phyloP scores from a whole-genome alignment of 2,797 vertebrate species.

The Myiotriccus ornatus region DNA sequence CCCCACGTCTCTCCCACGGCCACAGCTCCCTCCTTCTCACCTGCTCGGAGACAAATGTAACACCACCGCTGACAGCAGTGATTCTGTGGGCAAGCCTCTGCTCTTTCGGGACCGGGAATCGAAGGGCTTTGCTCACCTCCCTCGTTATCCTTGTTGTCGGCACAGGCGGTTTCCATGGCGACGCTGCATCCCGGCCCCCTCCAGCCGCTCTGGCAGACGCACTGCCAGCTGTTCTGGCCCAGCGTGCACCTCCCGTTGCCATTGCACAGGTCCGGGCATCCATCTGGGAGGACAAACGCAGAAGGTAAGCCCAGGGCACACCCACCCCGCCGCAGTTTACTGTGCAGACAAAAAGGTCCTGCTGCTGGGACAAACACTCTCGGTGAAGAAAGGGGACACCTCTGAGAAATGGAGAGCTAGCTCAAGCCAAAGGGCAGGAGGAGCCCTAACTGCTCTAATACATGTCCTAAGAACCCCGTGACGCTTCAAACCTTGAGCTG shows the following conservation, averaged over 20 bases:
- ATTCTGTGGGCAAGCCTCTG: neutral
- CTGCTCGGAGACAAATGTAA: neutral
- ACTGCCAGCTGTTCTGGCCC: slow-evolving; percentile 99
- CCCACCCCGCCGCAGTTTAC: neutral
- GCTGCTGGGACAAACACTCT: neutral
- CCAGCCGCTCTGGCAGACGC: slow-evolving; percentile 98
- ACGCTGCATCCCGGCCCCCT: slow-evolving; percentile 96
- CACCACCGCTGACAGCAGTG: neutral
- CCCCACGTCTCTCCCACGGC: neutral
- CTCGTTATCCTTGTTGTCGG: slow-evolving; percentile 99
- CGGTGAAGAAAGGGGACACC: neutral
- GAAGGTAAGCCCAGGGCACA: slow-evolving; percentile 63
- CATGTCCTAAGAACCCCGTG: neutral
- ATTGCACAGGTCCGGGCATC: slow-evolving; percentile 96
- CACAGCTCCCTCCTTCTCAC: neutral
- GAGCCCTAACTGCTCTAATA: neutral
- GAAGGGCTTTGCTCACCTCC: slow-evolving; percentile 87
- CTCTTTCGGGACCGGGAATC: slow-evolving; percentile 58
- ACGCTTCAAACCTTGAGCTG: neutral
- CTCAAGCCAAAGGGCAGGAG: neutral
- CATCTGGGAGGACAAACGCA: slow-evolving; percentile 88
- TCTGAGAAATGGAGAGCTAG: neutral
- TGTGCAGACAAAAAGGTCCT: slow-evolving; percentile 71
- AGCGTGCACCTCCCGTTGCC: slow-evolving; percentile 97
- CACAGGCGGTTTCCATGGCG: slow-evolving; percentile 98